Percentiles rank a stretch among this genome's conserved stretches.
phyloP scores from a whole-genome alignment of 2,797 vertebrate genomes.

The Aplochiton taeniatus region DNA sequence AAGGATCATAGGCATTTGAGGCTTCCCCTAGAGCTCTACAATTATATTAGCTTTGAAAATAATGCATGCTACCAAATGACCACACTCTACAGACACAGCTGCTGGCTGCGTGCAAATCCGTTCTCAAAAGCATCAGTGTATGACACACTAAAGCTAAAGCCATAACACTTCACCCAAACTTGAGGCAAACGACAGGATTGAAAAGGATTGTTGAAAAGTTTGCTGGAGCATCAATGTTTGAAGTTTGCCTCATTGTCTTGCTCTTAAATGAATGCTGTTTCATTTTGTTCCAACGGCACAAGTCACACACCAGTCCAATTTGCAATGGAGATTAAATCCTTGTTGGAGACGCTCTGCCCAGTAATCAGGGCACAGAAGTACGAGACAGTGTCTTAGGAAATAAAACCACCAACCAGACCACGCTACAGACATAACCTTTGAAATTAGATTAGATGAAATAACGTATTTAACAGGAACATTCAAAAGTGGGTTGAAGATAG shows the following conservation, averaged over 20 bases:
- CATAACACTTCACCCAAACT: neutral
- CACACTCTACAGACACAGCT: constrained; percentile 1
- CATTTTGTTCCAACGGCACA: neutral
- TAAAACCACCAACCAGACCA: neutral
- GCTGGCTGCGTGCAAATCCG: constrained; percentile 3
- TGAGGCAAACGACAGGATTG: neutral
- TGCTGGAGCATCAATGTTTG: neutral
- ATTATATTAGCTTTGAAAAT: neutral
- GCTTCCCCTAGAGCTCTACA: neutral
- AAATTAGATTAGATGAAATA: no score
- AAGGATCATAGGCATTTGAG: neutral
- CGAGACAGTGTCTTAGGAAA: neutral
- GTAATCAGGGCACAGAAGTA: neutral
- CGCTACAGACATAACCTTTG: neutral
- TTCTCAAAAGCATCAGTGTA: neutral
- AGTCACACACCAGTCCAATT: neutral
- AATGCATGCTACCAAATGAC: neutral
- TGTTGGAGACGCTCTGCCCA: neutral
- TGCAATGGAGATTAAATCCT: neutral
- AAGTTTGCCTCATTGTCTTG: neutral
- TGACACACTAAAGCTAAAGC: neutral
- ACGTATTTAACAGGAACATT: no score
- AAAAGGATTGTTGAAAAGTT: constrained; percentile 6
- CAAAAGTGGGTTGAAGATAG: no score
- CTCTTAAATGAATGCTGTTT: neutral